phyloP scores from a whole-genome alignment of 2,797 vertebrate species.

The Xenops minutus region DNA sequence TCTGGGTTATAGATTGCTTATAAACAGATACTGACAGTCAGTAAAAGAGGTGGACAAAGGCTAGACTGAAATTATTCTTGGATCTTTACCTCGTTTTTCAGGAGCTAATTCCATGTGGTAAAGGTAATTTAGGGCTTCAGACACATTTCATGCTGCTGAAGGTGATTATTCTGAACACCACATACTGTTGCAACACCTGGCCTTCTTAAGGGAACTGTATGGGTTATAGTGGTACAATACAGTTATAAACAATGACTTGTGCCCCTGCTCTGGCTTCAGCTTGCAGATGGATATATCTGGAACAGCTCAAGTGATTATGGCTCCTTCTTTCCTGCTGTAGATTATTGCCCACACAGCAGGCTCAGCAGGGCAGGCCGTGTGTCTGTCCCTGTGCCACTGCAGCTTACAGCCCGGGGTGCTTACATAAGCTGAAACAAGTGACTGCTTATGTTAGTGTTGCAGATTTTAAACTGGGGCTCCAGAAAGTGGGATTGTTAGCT shows the following conservation, averaged over 20 bases:
- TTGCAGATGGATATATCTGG: background rate
- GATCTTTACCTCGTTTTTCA: background rate
- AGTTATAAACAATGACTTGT: background rate
- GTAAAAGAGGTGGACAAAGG: background rate
- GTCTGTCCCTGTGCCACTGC: background rate
- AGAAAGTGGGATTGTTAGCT: background rate
- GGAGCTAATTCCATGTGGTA: background rate
- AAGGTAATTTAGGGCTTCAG: background rate
- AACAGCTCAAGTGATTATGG: background rate
- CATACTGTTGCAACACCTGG: background rate
- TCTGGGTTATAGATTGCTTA: background rate
- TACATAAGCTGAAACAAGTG: background rate
- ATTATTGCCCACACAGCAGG: background rate
- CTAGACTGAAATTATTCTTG: background rate
- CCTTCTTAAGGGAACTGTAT: background rate
- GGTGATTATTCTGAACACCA: background rate
- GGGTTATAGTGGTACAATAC: accelerated
- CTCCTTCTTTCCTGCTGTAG: background rate
- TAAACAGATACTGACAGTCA: background rate
- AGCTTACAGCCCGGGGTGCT: background rate
- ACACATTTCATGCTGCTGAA: background rate
- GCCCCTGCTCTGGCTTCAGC: background rate
- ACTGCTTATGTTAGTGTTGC: background rate
- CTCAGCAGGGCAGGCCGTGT: background rate
- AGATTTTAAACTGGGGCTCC: background rate